These are phyloP conservation scores for Parelbella ahira DNA, from an alignment of 2,888 invertebrate species.

Conservation along the genomic window DNA sequence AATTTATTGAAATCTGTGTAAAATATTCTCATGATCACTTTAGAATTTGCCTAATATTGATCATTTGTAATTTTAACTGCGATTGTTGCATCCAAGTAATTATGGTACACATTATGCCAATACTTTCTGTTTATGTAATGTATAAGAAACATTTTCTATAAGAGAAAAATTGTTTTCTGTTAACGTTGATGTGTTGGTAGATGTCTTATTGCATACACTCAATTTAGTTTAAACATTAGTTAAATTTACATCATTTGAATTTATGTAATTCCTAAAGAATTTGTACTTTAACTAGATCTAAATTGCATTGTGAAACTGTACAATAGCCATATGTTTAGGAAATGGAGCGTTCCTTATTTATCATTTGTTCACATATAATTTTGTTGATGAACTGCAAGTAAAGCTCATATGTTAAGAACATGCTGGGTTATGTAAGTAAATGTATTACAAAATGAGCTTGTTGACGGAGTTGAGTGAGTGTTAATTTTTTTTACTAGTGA, in stretches of 20 bases:
- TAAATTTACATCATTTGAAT: slow-evolving; percentile 75
- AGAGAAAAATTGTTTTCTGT: slow-evolving; percentile 66
- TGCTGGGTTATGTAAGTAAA: slow-evolving; percentile 76
- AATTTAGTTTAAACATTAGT: slow-evolving; percentile 73
- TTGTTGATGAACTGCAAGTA: slow-evolving; percentile 70
- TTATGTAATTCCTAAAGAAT: slow-evolving; percentile 75
- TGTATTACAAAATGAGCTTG: slow-evolving; percentile 73
- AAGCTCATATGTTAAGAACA: slow-evolving; percentile 75
- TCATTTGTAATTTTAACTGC: slow-evolving; percentile 57
- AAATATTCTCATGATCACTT: slow-evolving; percentile 58
- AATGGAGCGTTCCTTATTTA: slow-evolving; percentile 72
- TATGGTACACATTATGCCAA: slow-evolving; percentile 63
- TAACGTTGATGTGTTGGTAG: slow-evolving; percentile 72
- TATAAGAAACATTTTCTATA: slow-evolving; percentile 70
- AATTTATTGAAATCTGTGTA: slow-evolving; percentile 65
- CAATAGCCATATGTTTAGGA: slow-evolving; percentile 76
- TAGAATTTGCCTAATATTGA: slow-evolving; percentile 61
- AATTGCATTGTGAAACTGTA: slow-evolving; percentile 76
- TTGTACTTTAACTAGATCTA: slow-evolving; percentile 80
- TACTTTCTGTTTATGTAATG: slow-evolving; percentile 66
- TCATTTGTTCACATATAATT: slow-evolving; percentile 63
- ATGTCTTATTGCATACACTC: slow-evolving; percentile 60
- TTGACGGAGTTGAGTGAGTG: slow-evolving; percentile 72
- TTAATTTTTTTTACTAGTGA: slow-evolving; percentile 73
- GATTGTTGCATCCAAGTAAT: slow-evolving; percentile 67